phyloP scores from a whole-genome alignment of 2,888 invertebrate species.

The Tyria jacobaeae region DNA sequence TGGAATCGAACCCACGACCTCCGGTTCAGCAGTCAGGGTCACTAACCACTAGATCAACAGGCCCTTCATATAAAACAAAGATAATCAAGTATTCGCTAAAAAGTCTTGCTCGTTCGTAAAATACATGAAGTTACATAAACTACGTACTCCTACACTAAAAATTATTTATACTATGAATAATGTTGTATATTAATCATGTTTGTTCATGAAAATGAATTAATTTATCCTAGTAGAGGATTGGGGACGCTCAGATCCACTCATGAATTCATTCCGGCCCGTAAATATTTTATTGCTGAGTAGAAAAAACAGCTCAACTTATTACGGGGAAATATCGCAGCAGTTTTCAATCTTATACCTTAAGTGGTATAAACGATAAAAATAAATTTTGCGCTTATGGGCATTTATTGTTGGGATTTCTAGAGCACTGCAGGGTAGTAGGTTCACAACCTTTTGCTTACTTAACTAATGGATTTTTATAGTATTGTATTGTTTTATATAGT shows the following conservation, averaged over 20 bases:
- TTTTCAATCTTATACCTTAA: constrained; percentile 85
- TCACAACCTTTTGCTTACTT: constrained; percentile 48
- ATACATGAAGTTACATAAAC: not conserved
- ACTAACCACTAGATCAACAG: too few relatives aligned
- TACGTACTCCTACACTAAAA: constrained; percentile 10
- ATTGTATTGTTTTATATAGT: not conserved
- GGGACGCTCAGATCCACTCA: constrained; percentile 68
- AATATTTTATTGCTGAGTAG: constrained; percentile 81
- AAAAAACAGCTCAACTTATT: constrained; percentile 80
- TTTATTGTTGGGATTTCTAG: constrained; percentile 84
- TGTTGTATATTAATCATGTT: constrained; percentile 68
- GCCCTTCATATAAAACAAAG: too few relatives aligned
- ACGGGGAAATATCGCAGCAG: constrained; percentile 78
- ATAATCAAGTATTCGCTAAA: not conserved
- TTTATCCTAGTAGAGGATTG: constrained; percentile 73
- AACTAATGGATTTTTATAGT: constrained; percentile 56
- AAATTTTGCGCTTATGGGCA: constrained; percentile 82
- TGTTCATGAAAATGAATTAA: constrained; percentile 80
- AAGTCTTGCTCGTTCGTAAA: not conserved
- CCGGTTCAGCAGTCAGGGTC: too few relatives aligned
- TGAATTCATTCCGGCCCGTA: constrained; percentile 80
- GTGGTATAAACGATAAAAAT: constrained; percentile 84
- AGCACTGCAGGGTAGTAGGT: constrained; percentile 65
- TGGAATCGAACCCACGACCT: too few relatives aligned
- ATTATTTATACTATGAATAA: constrained; percentile 46